Evolutionary conservation across 2,888 invertebrate genomes (phyloP).

Genomic region (Alsophila aescularia): DNA sequence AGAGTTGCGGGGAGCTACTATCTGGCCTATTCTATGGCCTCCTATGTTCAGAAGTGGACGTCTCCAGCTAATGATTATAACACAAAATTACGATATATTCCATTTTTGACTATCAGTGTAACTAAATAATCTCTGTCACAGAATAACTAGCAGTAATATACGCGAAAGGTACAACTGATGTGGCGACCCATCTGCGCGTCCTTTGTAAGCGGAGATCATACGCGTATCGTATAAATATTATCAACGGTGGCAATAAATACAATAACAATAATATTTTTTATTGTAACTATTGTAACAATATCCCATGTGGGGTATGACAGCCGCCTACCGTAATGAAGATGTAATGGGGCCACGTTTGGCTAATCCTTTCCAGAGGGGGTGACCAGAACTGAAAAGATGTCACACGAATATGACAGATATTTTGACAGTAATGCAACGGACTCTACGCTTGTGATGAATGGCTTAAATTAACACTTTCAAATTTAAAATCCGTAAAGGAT

Average conservation of each 20-base stretch:
- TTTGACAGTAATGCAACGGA: conserved; percentile 83
- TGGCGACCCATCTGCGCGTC: conserved; percentile 49
- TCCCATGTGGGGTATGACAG: conserved; percentile 61
- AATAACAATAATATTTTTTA: conserved; percentile 76
- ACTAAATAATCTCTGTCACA: neutral
- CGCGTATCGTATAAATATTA: conserved; percentile 74
- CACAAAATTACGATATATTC: too few relatives aligned
- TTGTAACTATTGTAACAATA: conserved; percentile 68
- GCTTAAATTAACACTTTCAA: conserved; percentile 56
- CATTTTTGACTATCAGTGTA: too few relatives aligned
- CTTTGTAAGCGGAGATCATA: conserved; percentile 70
- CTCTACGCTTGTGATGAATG: conserved; percentile 53
- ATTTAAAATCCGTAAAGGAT: conserved; percentile 35
- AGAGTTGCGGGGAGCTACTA: too few relatives aligned
- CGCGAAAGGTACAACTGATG: conserved; percentile 6
- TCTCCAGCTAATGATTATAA: too few relatives aligned
- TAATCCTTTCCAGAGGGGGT: conserved; percentile 81
- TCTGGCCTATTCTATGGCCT: too few relatives aligned
- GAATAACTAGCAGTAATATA: neutral
- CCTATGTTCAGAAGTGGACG: too few relatives aligned
- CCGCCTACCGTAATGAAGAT: conserved; percentile 84
- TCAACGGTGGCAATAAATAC: conserved; percentile 70
- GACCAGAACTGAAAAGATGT: conserved; percentile 77
- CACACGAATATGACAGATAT: conserved; percentile 82
- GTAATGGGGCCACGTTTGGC: conserved; percentile 76